A percentile compares a stretch with the other conserved stretches of the same genome.
phyloP scores from a whole-genome alignment of 2,888 invertebrate species.

The Nephrotoma appendiculata region DNA sequence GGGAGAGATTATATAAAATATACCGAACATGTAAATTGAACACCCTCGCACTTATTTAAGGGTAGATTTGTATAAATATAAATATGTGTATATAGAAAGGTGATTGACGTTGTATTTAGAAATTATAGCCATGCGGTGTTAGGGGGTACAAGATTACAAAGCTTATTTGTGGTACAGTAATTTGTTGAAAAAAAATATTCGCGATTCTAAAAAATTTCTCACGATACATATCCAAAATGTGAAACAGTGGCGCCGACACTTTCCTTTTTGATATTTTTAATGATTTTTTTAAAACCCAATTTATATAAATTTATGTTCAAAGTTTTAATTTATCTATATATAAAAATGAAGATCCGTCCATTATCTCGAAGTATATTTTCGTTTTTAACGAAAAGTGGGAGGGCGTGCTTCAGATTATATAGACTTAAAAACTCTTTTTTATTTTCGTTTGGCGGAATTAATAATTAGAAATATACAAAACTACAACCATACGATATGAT shows the following conservation, averaged over 20 bases:
- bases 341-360: background rate
- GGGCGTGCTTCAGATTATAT: background rate
- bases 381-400: background rate
- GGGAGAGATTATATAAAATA: background rate
- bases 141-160: background rate
- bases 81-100: background rate
- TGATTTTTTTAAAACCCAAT: background rate
- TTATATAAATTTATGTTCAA: background rate
- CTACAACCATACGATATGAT: background rate
- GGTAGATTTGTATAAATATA: background rate
- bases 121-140: too few relatives aligned
- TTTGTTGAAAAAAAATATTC: background rate
- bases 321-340: background rate
- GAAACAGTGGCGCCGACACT: constrained; percentile 2
- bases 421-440: background rate
- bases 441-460: background rate
- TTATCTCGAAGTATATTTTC: background rate
- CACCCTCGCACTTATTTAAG: background rate
- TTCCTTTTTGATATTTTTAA: background rate
- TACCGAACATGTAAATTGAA: background rate
- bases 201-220: background rate
- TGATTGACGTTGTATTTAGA: background rate
- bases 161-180: background rate
- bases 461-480: background rate
- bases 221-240: background rate